Evolutionary conservation across 2,888 invertebrate genomes (phyloP).

Genomic region (Cacoxenus indagator): DNA sequence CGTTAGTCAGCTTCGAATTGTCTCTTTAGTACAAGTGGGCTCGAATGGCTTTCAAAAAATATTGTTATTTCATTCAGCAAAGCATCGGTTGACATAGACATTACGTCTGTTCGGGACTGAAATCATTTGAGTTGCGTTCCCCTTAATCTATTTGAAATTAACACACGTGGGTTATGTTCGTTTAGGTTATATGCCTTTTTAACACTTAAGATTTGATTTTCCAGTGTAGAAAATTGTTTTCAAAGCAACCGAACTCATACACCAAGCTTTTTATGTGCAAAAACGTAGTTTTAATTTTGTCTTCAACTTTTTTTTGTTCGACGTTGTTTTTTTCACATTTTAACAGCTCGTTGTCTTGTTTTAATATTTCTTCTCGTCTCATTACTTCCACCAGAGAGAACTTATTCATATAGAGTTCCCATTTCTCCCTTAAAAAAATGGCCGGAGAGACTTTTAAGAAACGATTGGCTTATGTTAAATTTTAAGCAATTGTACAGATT

Average conservation of each 20-base stretch:
- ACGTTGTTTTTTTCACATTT: not conserved
- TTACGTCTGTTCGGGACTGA: not conserved
- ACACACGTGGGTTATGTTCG: not conserved
- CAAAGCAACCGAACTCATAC: not conserved
- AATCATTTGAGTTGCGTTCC: not conserved
- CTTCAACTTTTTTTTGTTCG: not conserved
- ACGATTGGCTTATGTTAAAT: no score
- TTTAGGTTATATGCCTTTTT: not conserved
- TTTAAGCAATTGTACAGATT: no score
- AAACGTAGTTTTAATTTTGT: not conserved
- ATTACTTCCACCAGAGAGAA: no score
- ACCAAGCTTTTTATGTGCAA: not conserved
- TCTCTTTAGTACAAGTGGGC: not conserved
- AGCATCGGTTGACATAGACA: not conserved
- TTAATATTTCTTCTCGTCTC: not conserved
- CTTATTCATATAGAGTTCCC: no score
- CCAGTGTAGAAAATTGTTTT: not conserved
- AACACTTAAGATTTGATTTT: not conserved
- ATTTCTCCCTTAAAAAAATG: no score
- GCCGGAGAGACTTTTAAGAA: no score
- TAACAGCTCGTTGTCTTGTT: not conserved
- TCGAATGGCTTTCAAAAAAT: not conserved
- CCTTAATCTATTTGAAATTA: not conserved
- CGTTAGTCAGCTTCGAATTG: not conserved
- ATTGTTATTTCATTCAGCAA: not conserved